Conservation (phyloP, 2,113 vertebrate genomes). For the Cyprinodon tularosa region DNA sequence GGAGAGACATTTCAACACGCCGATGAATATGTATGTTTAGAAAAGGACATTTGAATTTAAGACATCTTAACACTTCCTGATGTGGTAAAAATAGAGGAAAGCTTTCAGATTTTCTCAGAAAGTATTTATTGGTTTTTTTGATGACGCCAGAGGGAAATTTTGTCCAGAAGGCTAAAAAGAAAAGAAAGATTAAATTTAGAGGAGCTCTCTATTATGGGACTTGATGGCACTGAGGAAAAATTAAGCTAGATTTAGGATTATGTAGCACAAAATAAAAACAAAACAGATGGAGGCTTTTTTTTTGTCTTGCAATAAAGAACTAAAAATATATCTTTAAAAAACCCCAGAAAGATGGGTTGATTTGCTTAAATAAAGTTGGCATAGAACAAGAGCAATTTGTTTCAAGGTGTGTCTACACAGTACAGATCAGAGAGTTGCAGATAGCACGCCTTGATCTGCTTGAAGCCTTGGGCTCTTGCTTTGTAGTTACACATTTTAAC, state of each 20-base stretch:
- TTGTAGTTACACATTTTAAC: conserved; percentile 58
- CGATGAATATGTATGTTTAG: conserved; percentile 29
- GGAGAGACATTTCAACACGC: conserved; percentile 25
- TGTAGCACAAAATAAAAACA: neutral
- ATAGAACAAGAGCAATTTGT: conserved; percentile 34
- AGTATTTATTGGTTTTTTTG: conserved; percentile 43
- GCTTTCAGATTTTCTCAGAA: conserved; percentile 44
- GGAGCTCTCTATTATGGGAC: conserved; percentile 34
- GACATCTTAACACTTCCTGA: conserved; percentile 31
- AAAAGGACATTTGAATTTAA: conserved; percentile 19
- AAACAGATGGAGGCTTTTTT: neutral
- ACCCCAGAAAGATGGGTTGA: neutral
- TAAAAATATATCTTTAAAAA: neutral
- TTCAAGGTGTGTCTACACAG: conserved; percentile 41
- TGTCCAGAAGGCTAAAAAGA: conserved; percentile 22
- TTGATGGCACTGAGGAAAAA: conserved; percentile 28
- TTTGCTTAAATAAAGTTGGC: neutral
- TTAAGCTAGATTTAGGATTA: conserved; percentile 18
- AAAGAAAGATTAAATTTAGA: conserved; percentile 30
- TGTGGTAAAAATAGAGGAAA: conserved; percentile 47
- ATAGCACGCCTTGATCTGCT: conserved; percentile 47
- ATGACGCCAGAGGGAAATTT: conserved; percentile 38
- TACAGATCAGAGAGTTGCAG: conserved; percentile 47
- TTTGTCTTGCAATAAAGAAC: neutral
- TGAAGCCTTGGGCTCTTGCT: conserved; percentile 50